A percentile compares a stretch with the other conserved stretches of the same genome.
These are phyloP conservation scores for Kryphioiulus occultus DNA, from an alignment of 2,888 invertebrate genomes.

Conservation along the genomic window DNA sequence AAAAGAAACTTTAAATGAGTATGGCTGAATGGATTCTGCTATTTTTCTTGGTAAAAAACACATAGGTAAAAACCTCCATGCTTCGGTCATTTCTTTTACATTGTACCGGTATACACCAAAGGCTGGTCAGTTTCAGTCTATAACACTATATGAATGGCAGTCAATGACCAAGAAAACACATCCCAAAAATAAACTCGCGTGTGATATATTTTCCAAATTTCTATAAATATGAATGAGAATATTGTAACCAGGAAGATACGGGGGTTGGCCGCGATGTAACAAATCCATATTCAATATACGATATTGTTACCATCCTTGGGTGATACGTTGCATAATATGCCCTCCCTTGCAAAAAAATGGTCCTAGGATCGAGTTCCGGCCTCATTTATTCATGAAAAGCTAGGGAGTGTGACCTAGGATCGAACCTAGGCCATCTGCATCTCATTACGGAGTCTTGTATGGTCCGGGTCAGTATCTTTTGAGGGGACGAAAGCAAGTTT, in stretches of 20 bases:
- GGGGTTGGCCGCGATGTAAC: not conserved
- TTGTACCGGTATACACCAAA: not conserved
- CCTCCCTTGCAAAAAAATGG: not conserved
- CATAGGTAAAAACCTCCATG: not conserved
- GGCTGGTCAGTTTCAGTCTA: not conserved
- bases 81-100: not conserved
- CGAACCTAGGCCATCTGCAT: conserved; percentile 45
- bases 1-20: too few relatives aligned
- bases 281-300: conserved; percentile 15
- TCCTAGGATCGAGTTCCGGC: conserved; percentile 30
- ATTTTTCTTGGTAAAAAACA: too few relatives aligned
- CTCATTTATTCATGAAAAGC: conserved; percentile 33
- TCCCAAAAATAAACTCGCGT: conserved; percentile 1
- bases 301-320: conserved; percentile 3
- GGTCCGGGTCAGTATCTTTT: conserved; percentile 7
- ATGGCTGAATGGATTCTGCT: too few relatives aligned
- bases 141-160: not conserved
- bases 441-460: conserved; percentile 24
- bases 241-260: conserved; percentile 5
- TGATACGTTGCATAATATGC: conserved; percentile 29
- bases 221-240: conserved; percentile 32
- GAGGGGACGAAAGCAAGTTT: not conserved
- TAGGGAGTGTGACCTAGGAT: conserved; percentile 43
- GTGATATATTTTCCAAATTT: not conserved
- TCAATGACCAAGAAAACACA: not conserved